A percentile compares a stretch with the other conserved stretches of the same genome.
Conservation (phyloP, 2,888 invertebrate genomes). For the Megalurothrips usitatus region DNA sequence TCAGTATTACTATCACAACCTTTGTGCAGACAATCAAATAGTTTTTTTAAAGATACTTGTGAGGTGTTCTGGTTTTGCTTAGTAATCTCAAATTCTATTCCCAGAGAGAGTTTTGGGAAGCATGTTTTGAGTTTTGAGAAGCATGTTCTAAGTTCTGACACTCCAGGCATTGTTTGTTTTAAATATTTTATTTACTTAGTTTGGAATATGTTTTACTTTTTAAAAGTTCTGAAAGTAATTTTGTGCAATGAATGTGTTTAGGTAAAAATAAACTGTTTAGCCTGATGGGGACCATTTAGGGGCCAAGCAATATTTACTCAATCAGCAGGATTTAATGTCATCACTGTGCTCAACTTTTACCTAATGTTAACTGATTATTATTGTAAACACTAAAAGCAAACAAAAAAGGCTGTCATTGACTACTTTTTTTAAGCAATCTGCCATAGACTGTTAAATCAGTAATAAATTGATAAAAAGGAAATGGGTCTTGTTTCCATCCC, state of each 20-base stretch:
- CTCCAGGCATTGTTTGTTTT: background rate
- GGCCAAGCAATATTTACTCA: background rate
- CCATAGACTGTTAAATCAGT: constrained; percentile 9
- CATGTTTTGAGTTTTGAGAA: no score
- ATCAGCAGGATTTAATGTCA: background rate
- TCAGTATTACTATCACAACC: no score
- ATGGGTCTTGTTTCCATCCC: background rate
- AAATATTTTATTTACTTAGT: background rate
- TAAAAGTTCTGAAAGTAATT: background rate
- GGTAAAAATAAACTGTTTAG: background rate
- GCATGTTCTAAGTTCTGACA: no score
- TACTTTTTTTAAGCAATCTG: background rate
- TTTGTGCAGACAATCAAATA: no score
- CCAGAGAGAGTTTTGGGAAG: no score
- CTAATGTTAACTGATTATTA: background rate
- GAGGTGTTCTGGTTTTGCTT: no score
- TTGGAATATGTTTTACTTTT: background rate
- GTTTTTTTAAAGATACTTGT: background rate
- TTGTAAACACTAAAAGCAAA: background rate
- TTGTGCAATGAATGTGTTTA: background rate
- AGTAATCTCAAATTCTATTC: no score
- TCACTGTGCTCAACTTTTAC: background rate
- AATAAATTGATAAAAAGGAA: background rate
- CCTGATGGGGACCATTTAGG: background rate
- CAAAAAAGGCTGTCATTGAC: background rate